phyloP scores from a whole-genome alignment of 2,113 vertebrate species.

The Pterocles burchelli region DNA sequence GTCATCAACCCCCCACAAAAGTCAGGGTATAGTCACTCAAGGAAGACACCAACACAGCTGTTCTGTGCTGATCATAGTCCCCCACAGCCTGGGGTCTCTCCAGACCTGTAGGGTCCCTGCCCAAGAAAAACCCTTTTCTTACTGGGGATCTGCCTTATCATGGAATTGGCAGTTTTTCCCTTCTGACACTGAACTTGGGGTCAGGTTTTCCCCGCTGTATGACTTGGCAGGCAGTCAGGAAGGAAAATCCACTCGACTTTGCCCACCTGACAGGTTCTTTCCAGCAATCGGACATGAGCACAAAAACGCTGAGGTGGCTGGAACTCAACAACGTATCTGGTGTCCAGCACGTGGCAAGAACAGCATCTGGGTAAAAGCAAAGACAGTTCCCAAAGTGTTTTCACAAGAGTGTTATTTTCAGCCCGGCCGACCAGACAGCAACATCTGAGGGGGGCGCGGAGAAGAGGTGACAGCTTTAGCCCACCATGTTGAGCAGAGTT shows the following conservation, averaged over 20 bases:
- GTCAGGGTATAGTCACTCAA: too few species aligned
- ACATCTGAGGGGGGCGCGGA: accelerated
- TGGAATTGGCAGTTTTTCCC: accelerated
- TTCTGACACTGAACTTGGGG: too few species aligned
- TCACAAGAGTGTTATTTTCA: not conserved
- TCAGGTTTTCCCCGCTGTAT: not conserved
- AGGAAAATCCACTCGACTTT: not conserved
- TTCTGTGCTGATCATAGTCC: accelerated
- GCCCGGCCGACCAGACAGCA: not conserved
- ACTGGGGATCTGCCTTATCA: accelerated
- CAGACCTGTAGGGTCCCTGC: not conserved
- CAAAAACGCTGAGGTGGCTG: not conserved
- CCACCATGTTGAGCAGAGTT: accelerated
- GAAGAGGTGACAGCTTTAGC: not conserved
- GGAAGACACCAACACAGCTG: accelerated
- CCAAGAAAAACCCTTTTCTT: too few species aligned
- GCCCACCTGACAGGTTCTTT: accelerated
- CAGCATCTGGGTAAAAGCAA: not conserved
- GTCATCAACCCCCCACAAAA: accelerated
- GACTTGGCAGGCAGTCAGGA: not conserved
- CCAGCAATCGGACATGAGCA: too few species aligned
- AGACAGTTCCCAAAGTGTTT: not conserved
- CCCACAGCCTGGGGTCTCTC: not conserved
- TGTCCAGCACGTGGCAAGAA: accelerated
- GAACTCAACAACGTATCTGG: accelerated